Conservation (phyloP, 2,888 invertebrate species). For the Falcaria lacertinaria region DNA sequence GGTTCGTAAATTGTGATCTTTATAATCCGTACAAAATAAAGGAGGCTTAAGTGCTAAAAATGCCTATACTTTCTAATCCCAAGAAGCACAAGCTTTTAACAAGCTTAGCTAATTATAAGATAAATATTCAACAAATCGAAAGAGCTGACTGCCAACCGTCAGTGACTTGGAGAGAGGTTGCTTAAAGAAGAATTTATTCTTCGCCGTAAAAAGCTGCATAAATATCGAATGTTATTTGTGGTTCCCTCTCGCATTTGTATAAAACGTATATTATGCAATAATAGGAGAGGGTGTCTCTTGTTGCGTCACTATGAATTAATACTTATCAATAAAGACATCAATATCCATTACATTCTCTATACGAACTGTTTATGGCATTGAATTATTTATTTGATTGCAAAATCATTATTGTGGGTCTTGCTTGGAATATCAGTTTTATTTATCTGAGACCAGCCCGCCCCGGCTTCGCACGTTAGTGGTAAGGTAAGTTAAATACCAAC, state of each 20-base stretch:
- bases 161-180: too few species aligned
- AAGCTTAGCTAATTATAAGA: too few species aligned
- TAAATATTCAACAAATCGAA: too few species aligned
- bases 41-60: too few species aligned
- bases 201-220: slow-evolving; percentile 9
- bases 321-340: slow-evolving; percentile 59
- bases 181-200: slow-evolving; percentile 12
- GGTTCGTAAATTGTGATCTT: too few species aligned
- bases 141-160: too few species aligned
- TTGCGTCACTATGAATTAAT: slow-evolving; percentile 69
- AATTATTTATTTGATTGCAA: not conserved
- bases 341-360: slow-evolving; percentile 36
- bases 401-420: not conserved
- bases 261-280: slow-evolving; percentile 47
- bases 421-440: not conserved
- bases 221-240: slow-evolving; percentile 23
- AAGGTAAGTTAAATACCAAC: too few species aligned
- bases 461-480: too few species aligned
- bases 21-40: too few species aligned
- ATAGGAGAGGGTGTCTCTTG: slow-evolving; percentile 47
- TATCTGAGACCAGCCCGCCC: too few species aligned
- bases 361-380: slow-evolving; percentile 21
- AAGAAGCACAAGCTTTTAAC: too few species aligned
- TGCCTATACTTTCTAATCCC: too few species aligned
- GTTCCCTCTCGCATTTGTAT: slow-evolving; percentile 54